Base-by-base conservation (phyloP, 2,113 vertebrate genomes). In the Antechinus stuartii region DNA sequence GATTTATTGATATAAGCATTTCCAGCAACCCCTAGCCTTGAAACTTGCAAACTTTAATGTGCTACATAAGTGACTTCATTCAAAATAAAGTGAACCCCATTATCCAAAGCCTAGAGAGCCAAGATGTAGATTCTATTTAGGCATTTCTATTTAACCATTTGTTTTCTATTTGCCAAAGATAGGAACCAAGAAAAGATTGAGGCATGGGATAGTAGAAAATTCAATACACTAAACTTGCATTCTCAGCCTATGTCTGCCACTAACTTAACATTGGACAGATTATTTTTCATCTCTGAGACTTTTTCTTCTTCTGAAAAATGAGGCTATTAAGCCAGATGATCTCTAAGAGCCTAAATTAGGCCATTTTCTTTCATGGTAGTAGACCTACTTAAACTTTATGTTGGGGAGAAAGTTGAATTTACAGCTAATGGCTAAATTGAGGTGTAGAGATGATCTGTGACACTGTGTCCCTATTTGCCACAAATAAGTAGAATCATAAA, bases 401-500 rank as follows among this genome's bases (percentile, higher is more conserved):
- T 53, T 89, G 93, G 2, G n/a, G 22, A n/a, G 12, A 94, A 56
- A 76, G 93, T 53, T 57, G n/a, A 95, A 96, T 50, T 14, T 25
- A 24, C 23, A 54, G 92, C 9, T 89, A n/a, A 46, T 0, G 7
- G 54, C 90, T 61, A 84, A 54, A 54, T 27, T 46, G 56, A 93
- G 55, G 22, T 25, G 50, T 90, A 30, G 35, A 2, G 76, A 3
- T 61, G 46, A 42, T 61, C 53, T 30, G 0, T 2, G 30, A 76
- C 19, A 0, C 56, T 52, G 57, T 90, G 9, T 90, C 10, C 50
- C 54, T 46, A 8, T 25, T 76, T 46, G 25, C 2, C 50, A 8
- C 89, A 93, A 90, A 89, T 91, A 90, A 91, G 53, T 55, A 54
- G 68, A 76, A 93, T 46, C 56, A 61, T 93, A 94, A 89, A 84